These are phyloP conservation scores for Drosophila takahashii DNA, from an alignment of 1,140 invertebrate genomes.

Conservation along the genomic window DNA sequence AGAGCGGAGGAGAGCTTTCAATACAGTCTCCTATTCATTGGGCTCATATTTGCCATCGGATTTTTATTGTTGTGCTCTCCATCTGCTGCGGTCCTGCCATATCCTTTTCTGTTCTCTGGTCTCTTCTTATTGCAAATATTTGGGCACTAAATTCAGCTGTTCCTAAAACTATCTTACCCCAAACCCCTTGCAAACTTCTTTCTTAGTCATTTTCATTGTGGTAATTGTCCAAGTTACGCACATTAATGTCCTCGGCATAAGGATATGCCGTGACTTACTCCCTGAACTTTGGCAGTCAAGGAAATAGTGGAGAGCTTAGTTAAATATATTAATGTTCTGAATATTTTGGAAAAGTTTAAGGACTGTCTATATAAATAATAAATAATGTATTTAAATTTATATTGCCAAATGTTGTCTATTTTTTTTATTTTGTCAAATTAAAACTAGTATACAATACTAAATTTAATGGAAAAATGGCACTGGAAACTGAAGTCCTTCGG, in stretches of 20 bases:
- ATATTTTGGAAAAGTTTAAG: neutral
- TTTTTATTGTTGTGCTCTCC: constrained; percentile 9
- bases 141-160: constrained; percentile 34
- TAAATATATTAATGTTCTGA: neutral
- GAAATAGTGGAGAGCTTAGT: neutral
- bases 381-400: neutral
- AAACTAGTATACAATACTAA: too few species aligned
- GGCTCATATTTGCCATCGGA: constrained; percentile 44
- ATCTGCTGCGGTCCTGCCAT: neutral
- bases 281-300: neutral
- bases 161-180: constrained; percentile 12
- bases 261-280: constrained; percentile 6
- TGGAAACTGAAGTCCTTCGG: too few species aligned
- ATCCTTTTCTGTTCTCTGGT: constrained; percentile 4
- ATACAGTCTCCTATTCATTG: constrained; percentile 34
- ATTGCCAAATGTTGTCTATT: too few species aligned
- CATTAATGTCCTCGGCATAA: constrained; percentile 62
- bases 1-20: constrained; percentile 31
- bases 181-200: neutral
- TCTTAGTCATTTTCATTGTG: constrained; percentile 47
- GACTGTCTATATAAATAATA: neutral
- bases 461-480: too few species aligned
- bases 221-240: constrained; percentile 74
- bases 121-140: constrained; percentile 41
- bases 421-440: too few species aligned